phyloP scores from a whole-genome alignment of 2,888 invertebrate genomes.

The Bellardia bayeri region DNA sequence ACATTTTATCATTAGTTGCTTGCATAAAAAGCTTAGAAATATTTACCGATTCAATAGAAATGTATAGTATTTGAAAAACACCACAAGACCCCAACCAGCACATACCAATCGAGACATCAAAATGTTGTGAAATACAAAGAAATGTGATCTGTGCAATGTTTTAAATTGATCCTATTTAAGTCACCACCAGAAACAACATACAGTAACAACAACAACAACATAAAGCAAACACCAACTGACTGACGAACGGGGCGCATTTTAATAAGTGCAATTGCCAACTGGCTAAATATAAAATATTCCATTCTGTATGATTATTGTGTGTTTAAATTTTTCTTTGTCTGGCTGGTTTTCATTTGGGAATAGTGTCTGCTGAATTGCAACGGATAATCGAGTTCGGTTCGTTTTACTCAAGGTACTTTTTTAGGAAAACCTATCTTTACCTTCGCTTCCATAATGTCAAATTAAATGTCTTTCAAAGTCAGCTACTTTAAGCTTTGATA shows the following conservation, averaged over 20 bases:
- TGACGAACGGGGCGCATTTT: slow-evolving; percentile 62
- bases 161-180: slow-evolving; percentile 68
- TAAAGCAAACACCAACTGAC: slow-evolving; percentile 37
- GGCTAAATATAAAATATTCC: slow-evolving; percentile 63
- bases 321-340: slow-evolving; percentile 52
- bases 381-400: slow-evolving; percentile 44
- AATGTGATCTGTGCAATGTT: slow-evolving; percentile 57
- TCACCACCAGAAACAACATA: background rate
- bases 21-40: too few species aligned
- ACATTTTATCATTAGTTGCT: too few species aligned
- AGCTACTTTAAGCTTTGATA: too few species aligned
- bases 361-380: slow-evolving; percentile 33
- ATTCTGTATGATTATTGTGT: slow-evolving; percentile 58
- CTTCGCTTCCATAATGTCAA: too few species aligned
- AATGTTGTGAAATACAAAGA: slow-evolving; percentile 52
- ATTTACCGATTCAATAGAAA: too few species aligned
- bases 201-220: slow-evolving; percentile 36
- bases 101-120: slow-evolving; percentile 19
- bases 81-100: background rate
- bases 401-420: too few species aligned
- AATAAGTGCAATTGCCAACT: slow-evolving; percentile 71
- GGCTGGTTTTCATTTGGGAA: slow-evolving; percentile 29
- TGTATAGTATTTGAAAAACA: too few species aligned
- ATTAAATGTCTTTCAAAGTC: too few species aligned
- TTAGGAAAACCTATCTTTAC: too few species aligned